These are phyloP conservation scores for Machimus rusticus DNA, from an alignment of 2,888 invertebrate genomes.

Conservation along the genomic window DNA sequence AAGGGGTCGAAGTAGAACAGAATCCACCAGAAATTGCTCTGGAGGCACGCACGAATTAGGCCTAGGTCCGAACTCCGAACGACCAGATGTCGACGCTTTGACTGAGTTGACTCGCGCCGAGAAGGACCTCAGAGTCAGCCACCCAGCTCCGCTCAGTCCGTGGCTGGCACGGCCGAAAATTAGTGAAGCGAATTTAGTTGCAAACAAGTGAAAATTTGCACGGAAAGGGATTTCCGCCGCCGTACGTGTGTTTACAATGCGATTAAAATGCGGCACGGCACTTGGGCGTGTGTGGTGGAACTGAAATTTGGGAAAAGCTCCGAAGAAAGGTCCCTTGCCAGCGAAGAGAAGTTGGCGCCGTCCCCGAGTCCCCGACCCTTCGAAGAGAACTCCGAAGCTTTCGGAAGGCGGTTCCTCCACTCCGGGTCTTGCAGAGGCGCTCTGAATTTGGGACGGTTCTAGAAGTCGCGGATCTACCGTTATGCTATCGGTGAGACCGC, in stretches of 20 bases:
- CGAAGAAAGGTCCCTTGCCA: not conserved
- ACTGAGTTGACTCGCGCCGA: not conserved
- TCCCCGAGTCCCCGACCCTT: not conserved
- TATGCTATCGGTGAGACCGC: not conserved
- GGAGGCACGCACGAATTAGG: not conserved
- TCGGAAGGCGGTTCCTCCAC: not conserved
- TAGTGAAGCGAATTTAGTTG: not conserved
- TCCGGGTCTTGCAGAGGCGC: not conserved
- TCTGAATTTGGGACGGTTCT: not conserved
- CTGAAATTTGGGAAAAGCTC: not conserved
- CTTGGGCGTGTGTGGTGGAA: not conserved
- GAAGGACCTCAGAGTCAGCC: not conserved
- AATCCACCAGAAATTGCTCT: not conserved
- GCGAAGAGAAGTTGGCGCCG: not conserved
- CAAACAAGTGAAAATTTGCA: not conserved
- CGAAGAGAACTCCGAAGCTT: not conserved
- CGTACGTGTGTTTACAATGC: slow-evolving; percentile 2
- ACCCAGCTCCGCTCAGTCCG: not conserved
- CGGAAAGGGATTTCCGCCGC: not conserved
- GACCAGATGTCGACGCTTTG: not conserved
- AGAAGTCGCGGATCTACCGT: not conserved
- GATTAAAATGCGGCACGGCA: not conserved
- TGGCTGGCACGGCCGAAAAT: not conserved
- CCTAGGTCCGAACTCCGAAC: not conserved
- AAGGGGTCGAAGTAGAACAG: not conserved